Percentiles rank a stretch among this genome's conserved stretches.
phyloP scores from a whole-genome alignment of 64 coral and sea anemone species.

The Actinia equina region DNA sequence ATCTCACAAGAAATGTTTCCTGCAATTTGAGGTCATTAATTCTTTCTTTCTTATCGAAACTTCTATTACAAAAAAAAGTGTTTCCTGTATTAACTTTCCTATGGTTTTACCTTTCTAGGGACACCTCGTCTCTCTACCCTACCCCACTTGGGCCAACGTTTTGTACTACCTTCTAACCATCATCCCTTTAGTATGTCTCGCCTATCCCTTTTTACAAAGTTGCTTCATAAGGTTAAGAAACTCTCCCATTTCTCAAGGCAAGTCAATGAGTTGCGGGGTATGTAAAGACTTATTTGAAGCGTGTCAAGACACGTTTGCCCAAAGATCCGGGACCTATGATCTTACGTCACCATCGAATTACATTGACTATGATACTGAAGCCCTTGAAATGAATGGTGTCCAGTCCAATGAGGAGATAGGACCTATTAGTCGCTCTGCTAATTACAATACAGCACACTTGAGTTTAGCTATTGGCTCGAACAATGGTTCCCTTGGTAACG shows the following conservation, averaged over 20 bases:
- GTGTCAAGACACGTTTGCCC: not conserved
- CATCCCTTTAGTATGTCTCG: slow-evolving; percentile 48
- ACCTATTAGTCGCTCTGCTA: not conserved
- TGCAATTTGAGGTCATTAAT: too few species aligned
- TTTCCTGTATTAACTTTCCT: not conserved
- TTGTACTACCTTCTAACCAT: slow-evolving; percentile 37
- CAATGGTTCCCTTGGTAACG: not conserved
- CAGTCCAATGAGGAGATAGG: not conserved
- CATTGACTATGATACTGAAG: not conserved
- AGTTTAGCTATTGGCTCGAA: not conserved
- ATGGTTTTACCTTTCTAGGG: slow-evolving; percentile 41
- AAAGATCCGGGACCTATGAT: slow-evolving; percentile 15
- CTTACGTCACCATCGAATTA: not conserved
- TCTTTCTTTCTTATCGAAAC: too few species aligned
- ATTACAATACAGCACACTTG: not conserved
- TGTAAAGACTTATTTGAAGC: not conserved
- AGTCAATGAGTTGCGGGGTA: not conserved
- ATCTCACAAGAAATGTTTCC: too few species aligned
- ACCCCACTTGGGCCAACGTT: slow-evolving; percentile 73
- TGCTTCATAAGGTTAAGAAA: not conserved
- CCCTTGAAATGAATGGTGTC: slow-evolving; percentile 8
- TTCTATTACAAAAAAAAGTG: not conserved
- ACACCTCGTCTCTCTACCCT: slow-evolving; percentile 22
- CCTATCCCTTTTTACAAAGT: slow-evolving; percentile 36
- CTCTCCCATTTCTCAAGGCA: not conserved